A percentile compares a stretch with the other conserved stretches of the same genome.
Evolutionary conservation across 1,140 invertebrate species (phyloP).

Genomic region (Euborellia annulipes): DNA sequence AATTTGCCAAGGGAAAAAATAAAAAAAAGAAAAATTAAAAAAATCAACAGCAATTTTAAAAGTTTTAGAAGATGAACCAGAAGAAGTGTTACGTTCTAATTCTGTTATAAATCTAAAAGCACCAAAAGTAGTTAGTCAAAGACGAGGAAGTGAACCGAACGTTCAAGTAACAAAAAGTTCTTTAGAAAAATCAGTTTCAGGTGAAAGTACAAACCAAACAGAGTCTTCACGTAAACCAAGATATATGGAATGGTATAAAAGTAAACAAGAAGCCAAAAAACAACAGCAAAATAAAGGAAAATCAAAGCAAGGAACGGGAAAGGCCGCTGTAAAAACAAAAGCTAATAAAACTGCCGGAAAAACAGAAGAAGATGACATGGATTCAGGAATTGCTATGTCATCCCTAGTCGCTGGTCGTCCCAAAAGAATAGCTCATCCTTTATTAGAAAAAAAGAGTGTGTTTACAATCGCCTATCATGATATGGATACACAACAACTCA

Average conservation of each 20-base stretch:
- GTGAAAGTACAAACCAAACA: no score
- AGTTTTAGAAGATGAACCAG: not conserved
- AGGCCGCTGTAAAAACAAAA: conserved; percentile 13
- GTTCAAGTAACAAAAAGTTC: no score
- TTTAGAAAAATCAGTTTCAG: no score
- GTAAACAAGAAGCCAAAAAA: conserved; percentile 24
- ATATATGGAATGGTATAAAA: conserved; percentile 39
- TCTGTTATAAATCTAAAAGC: no score
- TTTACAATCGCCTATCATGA: conserved; percentile 86
- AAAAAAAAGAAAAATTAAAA: conserved; percentile 23
- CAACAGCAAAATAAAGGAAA: conserved; percentile 12
- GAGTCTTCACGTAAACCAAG: conserved; percentile 16
- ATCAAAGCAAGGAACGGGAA: conserved; percentile 1
- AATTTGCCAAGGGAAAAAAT: conserved; percentile 26
- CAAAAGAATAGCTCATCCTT: conserved; percentile 40
- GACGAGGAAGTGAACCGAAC: not conserved
- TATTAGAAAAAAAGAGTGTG: conserved; percentile 82
- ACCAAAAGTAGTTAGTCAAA: no score
- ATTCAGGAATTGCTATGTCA: conserved; percentile 57
- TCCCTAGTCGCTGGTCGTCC: conserved; percentile 27
- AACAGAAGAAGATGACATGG: conserved; percentile 42
- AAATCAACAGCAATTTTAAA: conserved; percentile 1
- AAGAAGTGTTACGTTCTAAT: no score
- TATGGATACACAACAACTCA: conserved; percentile 47
- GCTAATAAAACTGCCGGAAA: conserved; percentile 18